Percentiles rank a stretch among this genome's conserved stretches.
Evolutionary conservation across 1,140 invertebrate genomes (phyloP).

Genomic region (Scaptomyza pallida): DNA sequence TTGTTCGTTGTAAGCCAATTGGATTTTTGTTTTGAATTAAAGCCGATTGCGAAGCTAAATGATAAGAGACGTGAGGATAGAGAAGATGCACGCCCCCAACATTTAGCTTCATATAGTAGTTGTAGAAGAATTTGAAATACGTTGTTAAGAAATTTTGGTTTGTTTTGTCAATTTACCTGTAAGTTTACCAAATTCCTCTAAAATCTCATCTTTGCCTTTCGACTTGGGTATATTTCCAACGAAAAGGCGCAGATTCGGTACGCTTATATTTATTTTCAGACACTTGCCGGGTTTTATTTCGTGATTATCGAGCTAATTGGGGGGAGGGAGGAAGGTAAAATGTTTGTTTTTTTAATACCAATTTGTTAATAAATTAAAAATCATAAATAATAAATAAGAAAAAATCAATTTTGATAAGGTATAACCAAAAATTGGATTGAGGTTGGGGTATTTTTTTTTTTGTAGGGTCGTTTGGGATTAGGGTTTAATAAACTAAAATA

Average conservation of each 20-base stretch:
- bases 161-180: constrained; percentile 92
- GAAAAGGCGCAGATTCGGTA: constrained; percentile 99
- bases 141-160: constrained; percentile 88
- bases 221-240: constrained; percentile 99
- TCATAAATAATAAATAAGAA: constrained; percentile 66
- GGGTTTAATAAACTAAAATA: constrained; percentile 11
- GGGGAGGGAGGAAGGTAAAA: constrained; percentile 85
- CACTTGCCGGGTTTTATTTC: constrained; percentile 99
- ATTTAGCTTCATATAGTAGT: constrained; percentile 39
- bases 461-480: background rate
- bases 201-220: constrained; percentile 99
- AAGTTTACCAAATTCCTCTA: constrained; percentile 99
- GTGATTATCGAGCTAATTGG: constrained; percentile 96
- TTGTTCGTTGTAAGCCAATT: constrained; percentile 65
- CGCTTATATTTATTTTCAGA: constrained; percentile 99
- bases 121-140: constrained; percentile 68
- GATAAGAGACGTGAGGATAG: background rate
- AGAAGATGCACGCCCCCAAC: background rate
- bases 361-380: constrained; percentile 57
- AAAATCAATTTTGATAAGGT: constrained; percentile 38
- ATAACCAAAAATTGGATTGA: constrained; percentile 5
- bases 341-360: constrained; percentile 67
- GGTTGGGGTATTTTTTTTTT: background rate
- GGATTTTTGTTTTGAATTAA: constrained; percentile 81
- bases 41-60: constrained; percentile 62